A percentile compares a stretch with the other conserved stretches of the same genome.
These are phyloP conservation scores for Dendropsophus ebraccatus DNA, from an alignment of 2,113 vertebrate species.

Conservation along the genomic window DNA sequence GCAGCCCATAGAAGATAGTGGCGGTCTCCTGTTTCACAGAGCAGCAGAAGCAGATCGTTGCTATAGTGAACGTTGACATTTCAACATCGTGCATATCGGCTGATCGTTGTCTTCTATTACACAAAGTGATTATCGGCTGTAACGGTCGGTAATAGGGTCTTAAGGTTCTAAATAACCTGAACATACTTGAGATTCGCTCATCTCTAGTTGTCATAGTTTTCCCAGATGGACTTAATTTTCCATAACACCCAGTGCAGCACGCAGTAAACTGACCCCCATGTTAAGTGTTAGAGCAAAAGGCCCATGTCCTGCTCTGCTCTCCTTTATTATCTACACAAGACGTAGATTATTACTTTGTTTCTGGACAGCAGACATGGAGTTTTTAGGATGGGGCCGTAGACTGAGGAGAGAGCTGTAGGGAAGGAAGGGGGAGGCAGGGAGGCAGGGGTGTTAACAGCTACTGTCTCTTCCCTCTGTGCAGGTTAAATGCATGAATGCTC, in stretches of 20 bases:
- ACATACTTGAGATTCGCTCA: no score
- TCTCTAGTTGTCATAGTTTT: no score
- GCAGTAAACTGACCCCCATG: background rate
- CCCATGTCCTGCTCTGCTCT: background rate
- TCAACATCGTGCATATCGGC: no score
- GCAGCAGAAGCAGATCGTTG: no score
- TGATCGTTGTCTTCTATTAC: no score
- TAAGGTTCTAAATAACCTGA: no score
- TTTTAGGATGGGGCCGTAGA: slow-evolving; percentile 29
- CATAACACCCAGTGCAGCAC: background rate
- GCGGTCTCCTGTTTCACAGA: no score
- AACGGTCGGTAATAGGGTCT: no score
- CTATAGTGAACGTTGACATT: no score
- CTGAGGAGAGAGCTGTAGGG: slow-evolving; percentile 19
- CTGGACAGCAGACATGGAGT: background rate
- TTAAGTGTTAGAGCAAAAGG: background rate
- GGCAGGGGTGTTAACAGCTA: slow-evolving; percentile 55
- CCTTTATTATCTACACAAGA: background rate
- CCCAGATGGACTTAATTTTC: background rate
- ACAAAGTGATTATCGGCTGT: no score
- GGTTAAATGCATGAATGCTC: slow-evolving; percentile 68
- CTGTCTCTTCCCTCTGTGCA: slow-evolving; percentile 58
- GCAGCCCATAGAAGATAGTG: no score
- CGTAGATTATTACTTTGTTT: slow-evolving; percentile 8
- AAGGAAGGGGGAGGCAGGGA: slow-evolving; percentile 13